Evolutionary conservation across 2,888 invertebrate genomes (phyloP).

Genomic region (Notodromas monacha): DNA sequence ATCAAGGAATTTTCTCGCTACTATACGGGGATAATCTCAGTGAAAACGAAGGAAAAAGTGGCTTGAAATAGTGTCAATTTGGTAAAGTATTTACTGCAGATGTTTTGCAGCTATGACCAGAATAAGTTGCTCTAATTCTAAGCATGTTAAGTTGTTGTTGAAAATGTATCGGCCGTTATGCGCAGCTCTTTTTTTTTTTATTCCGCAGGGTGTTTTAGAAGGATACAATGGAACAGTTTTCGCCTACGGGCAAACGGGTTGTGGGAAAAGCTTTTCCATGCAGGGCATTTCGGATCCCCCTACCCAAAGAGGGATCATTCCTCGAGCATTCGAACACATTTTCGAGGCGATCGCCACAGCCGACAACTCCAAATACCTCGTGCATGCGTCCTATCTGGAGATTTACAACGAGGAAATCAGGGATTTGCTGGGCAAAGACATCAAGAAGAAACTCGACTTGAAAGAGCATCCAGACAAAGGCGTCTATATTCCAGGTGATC

Average conservation of each 20-base stretch:
- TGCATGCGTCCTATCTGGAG: slow-evolving; percentile 82
- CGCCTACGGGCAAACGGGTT: slow-evolving; percentile 71
- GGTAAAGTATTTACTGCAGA: too few species aligned
- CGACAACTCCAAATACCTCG: slow-evolving; percentile 71
- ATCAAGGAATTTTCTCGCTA: too few species aligned
- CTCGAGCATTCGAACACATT: slow-evolving; percentile 83
- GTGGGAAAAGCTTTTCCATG: slow-evolving; percentile 70
- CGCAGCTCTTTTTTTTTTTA: too few species aligned
- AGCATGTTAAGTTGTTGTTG: too few species aligned
- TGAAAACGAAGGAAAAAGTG: too few species aligned
- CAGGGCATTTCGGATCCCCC: slow-evolving; percentile 31
- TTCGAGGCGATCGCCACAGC: slow-evolving; percentile 75
- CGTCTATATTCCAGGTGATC: too few species aligned
- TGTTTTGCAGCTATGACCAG: too few species aligned
- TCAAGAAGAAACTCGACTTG: slow-evolving; percentile 31
- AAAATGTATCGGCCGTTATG: too few species aligned
- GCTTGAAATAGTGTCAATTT: too few species aligned
- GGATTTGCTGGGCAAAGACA: slow-evolving; percentile 36
- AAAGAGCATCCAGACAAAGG: slow-evolving; percentile 47
- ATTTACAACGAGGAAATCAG: slow-evolving; percentile 71
- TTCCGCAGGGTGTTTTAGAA: slow-evolving; percentile 37
- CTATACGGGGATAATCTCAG: too few species aligned
- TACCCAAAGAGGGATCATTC: slow-evolving; percentile 58
- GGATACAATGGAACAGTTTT: slow-evolving; percentile 77
- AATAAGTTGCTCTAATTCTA: too few species aligned